Evolutionary conservation across 1,140 invertebrate genomes (phyloP).

Genomic region (Cecropterus lyciades): DNA sequence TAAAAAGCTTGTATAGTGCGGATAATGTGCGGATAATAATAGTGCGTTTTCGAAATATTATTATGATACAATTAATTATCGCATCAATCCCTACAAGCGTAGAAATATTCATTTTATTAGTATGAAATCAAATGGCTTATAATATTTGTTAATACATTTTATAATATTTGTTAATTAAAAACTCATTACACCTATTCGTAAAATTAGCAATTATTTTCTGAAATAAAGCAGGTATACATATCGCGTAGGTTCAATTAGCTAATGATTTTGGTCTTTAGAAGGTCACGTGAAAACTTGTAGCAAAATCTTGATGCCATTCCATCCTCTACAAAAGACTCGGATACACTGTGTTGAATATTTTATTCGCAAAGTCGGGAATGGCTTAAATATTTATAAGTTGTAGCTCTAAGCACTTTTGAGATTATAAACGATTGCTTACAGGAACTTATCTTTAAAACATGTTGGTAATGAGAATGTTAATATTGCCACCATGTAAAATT

Average conservation of each 20-base stretch:
- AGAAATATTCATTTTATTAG: too few relatives aligned
- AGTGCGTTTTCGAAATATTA: too few relatives aligned
- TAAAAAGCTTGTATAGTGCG: too few relatives aligned
- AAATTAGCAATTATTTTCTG: too few relatives aligned
- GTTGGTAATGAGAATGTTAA: background rate
- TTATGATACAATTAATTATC: too few relatives aligned
- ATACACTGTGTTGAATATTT: constrained; percentile 44
- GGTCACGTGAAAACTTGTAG: constrained; percentile 19
- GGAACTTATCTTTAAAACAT: background rate
- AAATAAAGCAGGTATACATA: background rate
- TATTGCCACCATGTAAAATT: too few relatives aligned
- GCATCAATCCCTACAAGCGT: too few relatives aligned
- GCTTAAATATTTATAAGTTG: constrained; percentile 38
- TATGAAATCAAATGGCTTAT: too few relatives aligned
- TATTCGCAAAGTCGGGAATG: constrained; percentile 17
- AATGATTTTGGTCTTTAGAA: constrained; percentile 18
- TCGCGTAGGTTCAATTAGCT: constrained; percentile 32
- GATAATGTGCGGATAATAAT: too few relatives aligned
- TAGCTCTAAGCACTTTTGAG: constrained; percentile 10
- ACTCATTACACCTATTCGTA: too few relatives aligned
- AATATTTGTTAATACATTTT: too few relatives aligned
- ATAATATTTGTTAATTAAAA: too few relatives aligned
- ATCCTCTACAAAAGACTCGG: constrained; percentile 35
- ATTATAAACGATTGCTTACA: background rate
- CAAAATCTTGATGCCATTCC: background rate